Conservation (phyloP, 2,888 invertebrate genomes). For the Catocala nupta region DNA sequence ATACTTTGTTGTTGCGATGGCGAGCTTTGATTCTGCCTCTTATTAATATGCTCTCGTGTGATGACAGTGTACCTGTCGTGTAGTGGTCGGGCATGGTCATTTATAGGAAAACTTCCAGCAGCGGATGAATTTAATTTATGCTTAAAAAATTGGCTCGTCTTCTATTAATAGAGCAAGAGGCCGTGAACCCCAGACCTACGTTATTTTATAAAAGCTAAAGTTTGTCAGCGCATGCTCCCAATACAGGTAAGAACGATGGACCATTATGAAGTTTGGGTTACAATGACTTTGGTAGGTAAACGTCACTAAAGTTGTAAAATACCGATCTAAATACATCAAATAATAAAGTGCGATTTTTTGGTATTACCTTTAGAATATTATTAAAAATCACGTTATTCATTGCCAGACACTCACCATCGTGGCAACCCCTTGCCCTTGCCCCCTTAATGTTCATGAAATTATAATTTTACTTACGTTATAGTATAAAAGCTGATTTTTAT, state of each 20-base stretch:
- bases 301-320: conserved; percentile 3
- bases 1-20: too few species aligned
- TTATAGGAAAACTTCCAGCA: too few species aligned
- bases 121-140: too few species aligned
- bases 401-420: conserved; percentile 24
- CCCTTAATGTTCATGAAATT: too few species aligned
- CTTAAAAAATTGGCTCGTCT: too few species aligned
- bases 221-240: conserved; percentile 34
- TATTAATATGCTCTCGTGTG: too few species aligned
- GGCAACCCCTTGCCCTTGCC: conserved; percentile 22
- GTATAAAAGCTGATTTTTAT: too few species aligned
- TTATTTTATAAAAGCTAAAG: conserved; percentile 27
- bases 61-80: too few species aligned
- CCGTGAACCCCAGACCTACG: conserved; percentile 27
- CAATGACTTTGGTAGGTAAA: conserved; percentile 32
- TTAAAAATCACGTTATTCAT: conserved; percentile 10
- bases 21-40: too few species aligned
- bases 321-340: conserved; percentile 2
- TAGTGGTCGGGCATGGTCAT: too few species aligned
- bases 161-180: neutral
- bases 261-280: conserved; percentile 28
- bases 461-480: too few species aligned
- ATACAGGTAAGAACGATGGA: conserved; percentile 32
- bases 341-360: conserved; percentile 1
- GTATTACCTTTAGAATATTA: conserved; percentile 85